Conservation (phyloP, 2,797 vertebrate genomes). For the Phataginus tricuspis region DNA sequence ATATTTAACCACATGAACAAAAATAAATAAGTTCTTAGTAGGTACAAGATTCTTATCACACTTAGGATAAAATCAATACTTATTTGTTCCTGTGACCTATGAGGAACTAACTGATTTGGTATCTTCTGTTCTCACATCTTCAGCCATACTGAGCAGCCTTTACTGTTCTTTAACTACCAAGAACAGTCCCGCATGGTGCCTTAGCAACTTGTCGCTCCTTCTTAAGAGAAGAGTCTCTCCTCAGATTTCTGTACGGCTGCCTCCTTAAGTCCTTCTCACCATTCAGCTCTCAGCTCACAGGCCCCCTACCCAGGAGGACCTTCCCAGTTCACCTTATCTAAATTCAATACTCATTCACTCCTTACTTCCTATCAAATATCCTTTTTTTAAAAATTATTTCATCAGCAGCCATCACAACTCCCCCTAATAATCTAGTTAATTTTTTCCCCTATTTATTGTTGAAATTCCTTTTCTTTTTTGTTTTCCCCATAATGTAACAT, state of each 20-base stretch:
- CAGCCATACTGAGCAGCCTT: neutral
- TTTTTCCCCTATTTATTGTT: neutral
- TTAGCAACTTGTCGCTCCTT: neutral
- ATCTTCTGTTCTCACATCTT: neutral
- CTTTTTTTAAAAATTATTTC: neutral
- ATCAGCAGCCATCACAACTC: neutral
- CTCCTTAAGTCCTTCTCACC: neutral
- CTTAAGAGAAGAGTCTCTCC: neutral
- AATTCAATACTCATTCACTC: neutral
- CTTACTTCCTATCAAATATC: neutral
- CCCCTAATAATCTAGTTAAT: neutral
- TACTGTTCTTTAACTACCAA: neutral
- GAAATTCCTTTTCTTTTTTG: neutral
- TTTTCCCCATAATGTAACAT: neutral
- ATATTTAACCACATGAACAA: conserved; percentile 20
- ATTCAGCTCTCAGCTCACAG: neutral
- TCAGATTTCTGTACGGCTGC: neutral
- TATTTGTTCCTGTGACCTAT: neutral
- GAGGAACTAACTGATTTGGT: neutral
- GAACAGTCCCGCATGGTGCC: too few species aligned
- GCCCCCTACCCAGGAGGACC: neutral
- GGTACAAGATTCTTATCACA: neutral
- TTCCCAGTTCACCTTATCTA: neutral
- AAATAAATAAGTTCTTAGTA: neutral
- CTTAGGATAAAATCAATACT: neutral